A percentile compares a stretch with the other conserved stretches of the same genome.
Evolutionary conservation across 2,888 invertebrate genomes (phyloP).

Genomic region (Euplagia quadripunctaria): DNA sequence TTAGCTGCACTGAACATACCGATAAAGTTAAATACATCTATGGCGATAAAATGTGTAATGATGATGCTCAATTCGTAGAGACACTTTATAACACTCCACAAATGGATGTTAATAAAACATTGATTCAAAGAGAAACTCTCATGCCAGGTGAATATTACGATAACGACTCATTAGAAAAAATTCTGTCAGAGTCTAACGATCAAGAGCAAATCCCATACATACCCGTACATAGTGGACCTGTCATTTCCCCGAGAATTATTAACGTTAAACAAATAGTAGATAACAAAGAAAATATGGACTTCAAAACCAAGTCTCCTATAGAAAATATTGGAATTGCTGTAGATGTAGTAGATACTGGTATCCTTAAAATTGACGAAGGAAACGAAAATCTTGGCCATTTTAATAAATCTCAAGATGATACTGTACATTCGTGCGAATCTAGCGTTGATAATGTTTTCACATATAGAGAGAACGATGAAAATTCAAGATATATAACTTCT

Average conservation of each 20-base stretch:
- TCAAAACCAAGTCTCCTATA: conserved; percentile 38
- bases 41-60: conserved; percentile 69
- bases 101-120: conserved; percentile 75
- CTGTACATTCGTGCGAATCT: conserved; percentile 66
- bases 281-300: conserved; percentile 60
- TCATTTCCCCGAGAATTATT: conserved; percentile 39
- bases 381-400: conserved; percentile 27
- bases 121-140: conserved; percentile 52
- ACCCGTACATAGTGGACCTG: conserved; percentile 43
- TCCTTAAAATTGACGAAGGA: conserved; percentile 42
- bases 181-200: conserved; percentile 63
- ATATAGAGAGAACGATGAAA: conserved; percentile 57
- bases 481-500: conserved; percentile 57
- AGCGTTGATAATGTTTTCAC: conserved; percentile 65
- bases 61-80: conserved; percentile 72
- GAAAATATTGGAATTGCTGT: conserved; percentile 43
- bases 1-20: conserved; percentile 60
- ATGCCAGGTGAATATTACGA: conserved; percentile 55
- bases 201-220: conserved; percentile 42
- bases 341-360: conserved; percentile 42
- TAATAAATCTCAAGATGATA: conserved; percentile 55
- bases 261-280: conserved; percentile 45
- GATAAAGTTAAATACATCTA: conserved; percentile 71
- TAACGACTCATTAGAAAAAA: conserved; percentile 63
- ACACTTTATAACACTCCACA: conserved; percentile 76